Conservation (phyloP, 2,888 invertebrate species). For the Elaeidobius kamerunicus region DNA sequence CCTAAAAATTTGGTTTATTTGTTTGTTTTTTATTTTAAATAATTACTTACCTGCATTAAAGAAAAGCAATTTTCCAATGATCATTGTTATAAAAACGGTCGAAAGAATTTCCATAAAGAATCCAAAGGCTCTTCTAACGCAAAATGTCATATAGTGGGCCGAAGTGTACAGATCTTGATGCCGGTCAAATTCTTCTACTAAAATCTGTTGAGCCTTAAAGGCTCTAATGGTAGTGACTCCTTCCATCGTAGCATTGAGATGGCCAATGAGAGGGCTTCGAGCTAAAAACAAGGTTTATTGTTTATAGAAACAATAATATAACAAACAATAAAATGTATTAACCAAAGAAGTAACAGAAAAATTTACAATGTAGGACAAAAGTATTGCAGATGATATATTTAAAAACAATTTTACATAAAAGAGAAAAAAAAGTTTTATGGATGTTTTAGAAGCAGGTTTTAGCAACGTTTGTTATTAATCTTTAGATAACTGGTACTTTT, state of each 20-base stretch:
- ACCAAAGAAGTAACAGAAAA: no score
- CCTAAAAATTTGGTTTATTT: slow-evolving; percentile 29
- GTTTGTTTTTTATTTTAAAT: no score
- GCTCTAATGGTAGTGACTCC: slow-evolving; percentile 47
- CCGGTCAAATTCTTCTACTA: slow-evolving; percentile 45
- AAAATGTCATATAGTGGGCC: slow-evolving; percentile 41
- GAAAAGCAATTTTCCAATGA: slow-evolving; percentile 37
- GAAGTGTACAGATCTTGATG: slow-evolving; percentile 45
- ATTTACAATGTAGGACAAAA: no score
- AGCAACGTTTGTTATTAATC: no score
- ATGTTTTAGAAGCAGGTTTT: no score
- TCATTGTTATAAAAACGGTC: slow-evolving; percentile 37
- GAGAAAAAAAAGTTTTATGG: no score
- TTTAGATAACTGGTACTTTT: no score
- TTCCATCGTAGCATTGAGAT: slow-evolving; percentile 46
- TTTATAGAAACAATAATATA: no score
- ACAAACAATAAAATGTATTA: no score
- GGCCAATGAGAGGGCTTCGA: slow-evolving; percentile 46
- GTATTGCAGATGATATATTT: no score
- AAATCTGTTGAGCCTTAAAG: slow-evolving; percentile 43
- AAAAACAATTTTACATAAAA: no score
- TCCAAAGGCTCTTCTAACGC: slow-evolving; percentile 47
- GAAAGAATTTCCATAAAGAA: slow-evolving; percentile 43
- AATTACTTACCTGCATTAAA: slow-evolving; percentile 32
- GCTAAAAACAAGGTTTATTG: no score